These are phyloP conservation scores for Orcinus orca DNA, from an alignment of 2,113 vertebrate species.

Conservation along the genomic window DNA sequence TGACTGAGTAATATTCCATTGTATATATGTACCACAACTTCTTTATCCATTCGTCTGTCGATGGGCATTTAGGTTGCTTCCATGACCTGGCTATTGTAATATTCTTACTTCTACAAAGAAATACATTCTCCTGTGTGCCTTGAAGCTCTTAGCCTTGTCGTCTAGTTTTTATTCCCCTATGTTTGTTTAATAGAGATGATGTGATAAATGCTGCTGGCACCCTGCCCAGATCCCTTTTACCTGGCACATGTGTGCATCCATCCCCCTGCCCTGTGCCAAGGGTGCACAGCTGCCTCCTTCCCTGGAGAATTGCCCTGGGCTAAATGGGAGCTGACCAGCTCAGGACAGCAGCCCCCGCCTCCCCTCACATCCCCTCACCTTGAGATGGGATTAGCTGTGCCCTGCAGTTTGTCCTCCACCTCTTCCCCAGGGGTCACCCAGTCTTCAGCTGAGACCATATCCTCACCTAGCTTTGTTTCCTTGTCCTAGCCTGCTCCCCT, in stretches of 20 bases:
- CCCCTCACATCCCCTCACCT: not conserved
- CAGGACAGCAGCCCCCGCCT: rapidly evolving
- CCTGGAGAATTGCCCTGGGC: not conserved
- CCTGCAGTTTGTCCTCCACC: not conserved
- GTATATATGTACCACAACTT: no score
- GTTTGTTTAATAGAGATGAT: not conserved
- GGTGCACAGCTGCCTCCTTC: not conserved
- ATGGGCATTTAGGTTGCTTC: no score
- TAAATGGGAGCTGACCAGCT: not conserved
- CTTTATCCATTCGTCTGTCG: no score
- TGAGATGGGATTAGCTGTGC: not conserved
- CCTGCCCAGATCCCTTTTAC: not conserved
- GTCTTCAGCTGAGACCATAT: not conserved
- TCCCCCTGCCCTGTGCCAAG: not conserved
- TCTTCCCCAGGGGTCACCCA: not conserved
- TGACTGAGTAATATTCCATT: no score
- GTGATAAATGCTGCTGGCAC: not conserved
- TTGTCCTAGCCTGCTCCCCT: not conserved
- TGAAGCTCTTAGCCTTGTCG: not conserved
- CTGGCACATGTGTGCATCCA: not conserved
- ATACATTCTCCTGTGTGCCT: not conserved
- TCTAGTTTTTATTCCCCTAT: not conserved
- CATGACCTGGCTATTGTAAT: not conserved
- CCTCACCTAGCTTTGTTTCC: not conserved
- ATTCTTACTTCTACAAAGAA: not conserved